Base-by-base conservation (phyloP, 2,888 invertebrate genomes). In the Sialis lutaria region DNA sequence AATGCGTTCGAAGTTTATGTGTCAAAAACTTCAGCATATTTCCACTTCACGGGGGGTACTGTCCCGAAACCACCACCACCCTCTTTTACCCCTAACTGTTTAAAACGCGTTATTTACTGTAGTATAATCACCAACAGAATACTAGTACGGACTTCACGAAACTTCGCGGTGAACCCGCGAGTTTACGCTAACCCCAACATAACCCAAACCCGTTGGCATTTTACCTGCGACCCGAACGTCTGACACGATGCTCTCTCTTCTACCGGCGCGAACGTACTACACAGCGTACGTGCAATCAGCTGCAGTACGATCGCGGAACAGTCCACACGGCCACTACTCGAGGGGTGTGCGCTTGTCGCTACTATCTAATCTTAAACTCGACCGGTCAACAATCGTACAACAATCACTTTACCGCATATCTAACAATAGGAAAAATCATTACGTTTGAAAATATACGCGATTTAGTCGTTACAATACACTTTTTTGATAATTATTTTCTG, bases 11-110 rank as follows among this genome's bases (percentile, higher is more conserved):
- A 67, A 86, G 73, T 74, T 86, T 86, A 70, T 84, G 81, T 60
- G 85, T 85, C 64, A 86, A 74, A 72, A 82, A 84, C 72, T 82
- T 84, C 70, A 85, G 80, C 84, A 85, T 85, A 75, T 77, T 80
- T 76, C 22, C 73, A 63, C 63, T 63, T 64, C 62, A 4, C 68
- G 64, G 32, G 30, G 30, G 9, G 9, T 42, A 42, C 30, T 33
- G 42, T 42, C 47, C 31, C 33, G 22, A 6, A 22, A 31, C 40
- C 13, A 13, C 22, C 22, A 22, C 22, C 22, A 22, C 22, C 22
- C 22, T 22, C 22, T 22, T n/a, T 22, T 22, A 22, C 22, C 22
- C 22, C 22, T 22, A 22, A 22, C 22, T 22, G 22, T 22, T 22
- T 22, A 22, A 2, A 22, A 22, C 22, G 22, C 22, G 22, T 22